Evolutionary conservation across 2,797 vertebrate genomes (phyloP), one percentile per base, ranked within the genome.

Genomic region (Varecia variegata): DNA sequence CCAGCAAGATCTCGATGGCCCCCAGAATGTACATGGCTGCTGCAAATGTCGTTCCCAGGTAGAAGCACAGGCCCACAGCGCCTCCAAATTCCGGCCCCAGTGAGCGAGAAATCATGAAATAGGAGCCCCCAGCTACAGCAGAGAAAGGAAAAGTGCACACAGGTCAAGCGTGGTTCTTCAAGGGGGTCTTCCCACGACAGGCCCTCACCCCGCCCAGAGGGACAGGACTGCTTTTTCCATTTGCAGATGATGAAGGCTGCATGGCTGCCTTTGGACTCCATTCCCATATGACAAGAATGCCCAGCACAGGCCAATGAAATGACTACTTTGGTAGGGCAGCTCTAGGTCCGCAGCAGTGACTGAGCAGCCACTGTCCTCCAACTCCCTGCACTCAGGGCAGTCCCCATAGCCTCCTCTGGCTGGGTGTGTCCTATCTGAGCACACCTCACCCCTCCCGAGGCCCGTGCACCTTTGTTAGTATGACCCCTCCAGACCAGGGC

Each of bases 31-130:
- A 99, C 99, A 99, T 99, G 76, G 99, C 99, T 90, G 99, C 99
- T 47, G 99, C 99, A 96, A 99, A 99, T 3, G 99, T 99, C 27
- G 99, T 99, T 95, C 99, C 99, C 98, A 99, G 97, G 98, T 99
- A 99, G 98, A 99, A 99, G 97, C 99, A 99, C 23, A 99, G 98
- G 1, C 99, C 99, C 88, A 99, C 99, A 14, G 99, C 99, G 93
- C 99, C 99, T 96, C 99, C 99, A 98, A 99, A 99, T 98, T 99
- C 99, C 32, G 99, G 99, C 20, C 99, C 99, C 97, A 99, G 98
- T 0, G 99, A 99, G 35, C 99, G 99, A 2, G 99, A 99, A 94
- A 99, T 99, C 99, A 99, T 99, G 98, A 99, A 99, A 97, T 99
- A 99, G 15, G 99, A 99, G 74, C 99, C 99, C 84, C 99, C 99